These are phyloP conservation scores for Congeria kusceri DNA, from an alignment of 2,888 invertebrate species.

Conservation along the genomic window DNA sequence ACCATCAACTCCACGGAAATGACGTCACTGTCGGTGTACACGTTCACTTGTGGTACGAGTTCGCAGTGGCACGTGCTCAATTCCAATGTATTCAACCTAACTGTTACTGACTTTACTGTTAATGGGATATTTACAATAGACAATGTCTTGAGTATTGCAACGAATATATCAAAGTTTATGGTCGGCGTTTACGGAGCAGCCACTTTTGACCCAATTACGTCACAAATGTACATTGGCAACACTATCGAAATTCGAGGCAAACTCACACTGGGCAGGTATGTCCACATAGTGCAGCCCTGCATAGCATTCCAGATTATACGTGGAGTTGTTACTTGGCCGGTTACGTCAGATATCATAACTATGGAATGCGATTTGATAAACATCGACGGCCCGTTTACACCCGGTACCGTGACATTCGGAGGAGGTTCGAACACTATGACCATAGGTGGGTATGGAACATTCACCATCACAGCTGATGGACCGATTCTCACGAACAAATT, in stretches of 20 bases:
- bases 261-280: constrained; percentile 51
- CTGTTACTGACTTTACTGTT: constrained; percentile 37
- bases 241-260: constrained; percentile 58
- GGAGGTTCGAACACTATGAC: constrained; percentile 47
- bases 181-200: constrained; percentile 60
- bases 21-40: background rate
- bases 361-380: constrained; percentile 64
- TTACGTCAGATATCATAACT: constrained; percentile 46
- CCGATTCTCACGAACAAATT: constrained; percentile 59
- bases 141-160: constrained; percentile 1
- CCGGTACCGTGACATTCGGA: constrained; percentile 64
- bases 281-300: constrained; percentile 64
- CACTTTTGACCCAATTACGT: constrained; percentile 53
- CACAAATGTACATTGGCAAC: constrained; percentile 59
- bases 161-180: constrained; percentile 2
- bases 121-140: constrained; percentile 57
- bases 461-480: constrained; percentile 56
- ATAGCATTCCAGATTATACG: constrained; percentile 48
- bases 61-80: constrained; percentile 18
- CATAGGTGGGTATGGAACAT: constrained; percentile 59
- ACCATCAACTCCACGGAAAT: constrained; percentile 23
- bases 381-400: constrained; percentile 67
- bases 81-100: constrained; percentile 37
- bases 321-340: constrained; percentile 61
- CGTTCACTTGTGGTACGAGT: background rate